These are phyloP conservation scores for Drosophila atripex DNA, from an alignment of 2,888 invertebrate species.

Conservation along the genomic window DNA sequence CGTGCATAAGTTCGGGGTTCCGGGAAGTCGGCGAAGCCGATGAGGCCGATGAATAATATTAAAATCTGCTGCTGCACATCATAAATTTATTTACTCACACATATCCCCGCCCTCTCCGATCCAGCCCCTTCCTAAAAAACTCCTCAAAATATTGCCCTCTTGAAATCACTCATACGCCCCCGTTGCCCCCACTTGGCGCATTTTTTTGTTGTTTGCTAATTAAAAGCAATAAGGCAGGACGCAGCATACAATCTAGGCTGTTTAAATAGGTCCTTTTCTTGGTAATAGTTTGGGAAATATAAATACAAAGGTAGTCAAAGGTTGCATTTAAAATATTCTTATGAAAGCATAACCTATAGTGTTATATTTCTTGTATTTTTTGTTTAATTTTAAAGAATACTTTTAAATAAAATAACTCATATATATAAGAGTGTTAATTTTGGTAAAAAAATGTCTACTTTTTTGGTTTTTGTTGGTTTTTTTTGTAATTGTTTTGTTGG, in stretches of 20 bases:
- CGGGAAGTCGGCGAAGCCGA: conserved; percentile 10
- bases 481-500: no score
- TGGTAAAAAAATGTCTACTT: no score
- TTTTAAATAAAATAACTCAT: no score
- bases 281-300: background rate
- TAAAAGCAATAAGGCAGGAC: conserved; percentile 16
- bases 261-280: background rate
- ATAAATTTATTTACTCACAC: conserved; percentile 16
- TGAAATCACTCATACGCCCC: conserved; percentile 5
- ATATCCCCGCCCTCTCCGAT: background rate
- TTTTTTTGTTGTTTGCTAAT: conserved; percentile 15
- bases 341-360: no score
- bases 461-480: no score
- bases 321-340: no score
- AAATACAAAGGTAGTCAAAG: no score
- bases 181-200: background rate
- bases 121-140: background rate
- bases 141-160: background rate
- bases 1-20: conserved; percentile 6
- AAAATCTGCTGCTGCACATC: conserved; percentile 31
- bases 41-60: conserved; percentile 18
- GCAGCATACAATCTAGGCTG: background rate
- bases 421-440: no score
- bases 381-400: no score
- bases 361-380: no score